Base-by-base conservation (phyloP, 2,797 vertebrate genomes). In the Coreius guichenoti region DNA sequence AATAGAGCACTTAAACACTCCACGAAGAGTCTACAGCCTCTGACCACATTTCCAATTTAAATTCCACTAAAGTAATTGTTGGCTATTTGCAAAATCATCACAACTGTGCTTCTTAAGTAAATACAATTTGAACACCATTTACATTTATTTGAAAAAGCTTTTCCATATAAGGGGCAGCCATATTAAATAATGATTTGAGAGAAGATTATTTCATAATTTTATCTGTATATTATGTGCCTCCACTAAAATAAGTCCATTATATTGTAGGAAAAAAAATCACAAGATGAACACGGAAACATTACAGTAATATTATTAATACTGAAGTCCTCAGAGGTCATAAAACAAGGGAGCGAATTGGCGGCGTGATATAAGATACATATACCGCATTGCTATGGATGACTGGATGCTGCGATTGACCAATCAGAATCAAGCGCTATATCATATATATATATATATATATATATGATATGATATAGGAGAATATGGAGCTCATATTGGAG, bases 1-100 rank as follows among this genome's bases (percentile, higher is more conserved):
- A 97, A 97, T 91, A 95, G 97, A 0, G 97, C 95, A 0, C 94
- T 99, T 87, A 95, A 95, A 0, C 97, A 99, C 94, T 70, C 47
- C 31, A 76, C 73, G 11, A 77, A 77, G 47, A 77, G 31, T 26
- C 3, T 26, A 45, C 74, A 23, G 82, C 82, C 74, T 68, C 63
- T 68, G 74, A 74, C 17, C 82, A 77, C 49, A 29, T 31, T 78
- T 39, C 63, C 33, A 23, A 67, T 84, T 77, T 45, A 70, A 84
- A 84, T 67, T 49, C 49, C 74, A 70, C 63, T 78, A 69, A 78
- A 78, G 74, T 51, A 45, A 51, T 78, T 84, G 47, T 47, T 78
- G 49, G 49, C 65, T 58, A 84, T 84, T 77, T 78, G 39, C 36
- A 77, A 69, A 45, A 78, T 69, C 12, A 78, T 68, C 63, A 43